Base-by-base conservation (phyloP, 2,113 vertebrate species). In the Sinocyclocheilus anophthalmus region DNA sequence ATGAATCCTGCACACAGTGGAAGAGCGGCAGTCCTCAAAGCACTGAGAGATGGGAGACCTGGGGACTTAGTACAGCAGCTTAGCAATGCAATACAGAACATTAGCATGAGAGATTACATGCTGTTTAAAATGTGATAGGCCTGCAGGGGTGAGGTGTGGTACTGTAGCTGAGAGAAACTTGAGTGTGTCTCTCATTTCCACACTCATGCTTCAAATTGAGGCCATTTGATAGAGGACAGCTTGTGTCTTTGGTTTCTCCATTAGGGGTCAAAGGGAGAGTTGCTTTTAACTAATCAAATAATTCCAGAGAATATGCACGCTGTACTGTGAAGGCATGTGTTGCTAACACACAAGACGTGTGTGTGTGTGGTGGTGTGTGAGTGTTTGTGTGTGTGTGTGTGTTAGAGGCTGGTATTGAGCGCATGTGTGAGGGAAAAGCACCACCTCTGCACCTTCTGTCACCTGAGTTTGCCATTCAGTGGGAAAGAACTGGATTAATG, bases 371-470 rank as follows among this genome's bases (percentile, higher is more conserved):
- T 70, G 70, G 67, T 85, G 82, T 84, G 81, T 84, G 55, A 26
- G 26, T 82, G 59, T 79, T 75, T 87, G 45, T 81, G 77, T 63
- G 50, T 45, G 42, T 45, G 42, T 45, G 42, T 45, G 48, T 2
- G 42, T 0, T 9, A 10, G 45, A 12, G 45, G 59, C 9, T 76
- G n/a, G 61, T 30, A 84, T 39, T 84, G 53, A 24, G 18, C 9
- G 39, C 33, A 30, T 80, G 65, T 78, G 73, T 81, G 86, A 80
- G 4, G 4, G 55, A 69, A 55, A 77, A 48, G 59, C 72, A 75
- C 88, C 88, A 82, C 88, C 85, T 82, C 88, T 89, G 82, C 85
- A 89, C 88, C 85, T 87, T 89, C 85, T 89, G 88, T 55, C 76
- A 84, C 76, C 86, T 78, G 81, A 72, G 45, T 78, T 69, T 76